phyloP scores from a whole-genome alignment of 2,797 vertebrate genomes.

The Enteromius afrohamiltoni region DNA sequence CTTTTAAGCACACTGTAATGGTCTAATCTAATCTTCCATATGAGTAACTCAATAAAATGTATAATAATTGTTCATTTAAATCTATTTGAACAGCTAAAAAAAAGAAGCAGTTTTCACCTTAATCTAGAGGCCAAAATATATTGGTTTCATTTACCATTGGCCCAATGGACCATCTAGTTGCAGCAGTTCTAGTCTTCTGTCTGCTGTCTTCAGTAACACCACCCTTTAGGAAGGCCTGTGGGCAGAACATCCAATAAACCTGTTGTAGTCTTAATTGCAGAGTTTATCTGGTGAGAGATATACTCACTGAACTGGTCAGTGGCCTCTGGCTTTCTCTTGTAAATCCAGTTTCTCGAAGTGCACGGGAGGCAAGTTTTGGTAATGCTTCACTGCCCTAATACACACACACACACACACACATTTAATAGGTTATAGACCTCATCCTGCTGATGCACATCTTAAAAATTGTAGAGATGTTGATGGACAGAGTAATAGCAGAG shows the following conservation, averaged over 20 bases:
- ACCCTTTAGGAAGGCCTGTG: slow-evolving; percentile 53
- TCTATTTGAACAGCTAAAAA: not conserved
- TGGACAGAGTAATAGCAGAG: slow-evolving; percentile 10
- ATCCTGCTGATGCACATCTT: not conserved
- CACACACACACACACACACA: slow-evolving; percentile 20
- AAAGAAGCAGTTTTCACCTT: not conserved
- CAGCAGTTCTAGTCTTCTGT: slow-evolving; percentile 21
- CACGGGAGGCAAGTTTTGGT: slow-evolving; percentile 39
- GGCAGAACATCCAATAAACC: slow-evolving; percentile 31
- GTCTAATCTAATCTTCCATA: not conserved
- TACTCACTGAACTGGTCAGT: slow-evolving; percentile 64
- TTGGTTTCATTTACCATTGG: slow-evolving; percentile 59
- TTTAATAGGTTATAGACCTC: not conserved
- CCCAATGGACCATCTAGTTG: slow-evolving; percentile 49
- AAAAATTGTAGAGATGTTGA: not conserved
- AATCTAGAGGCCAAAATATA: not conserved
- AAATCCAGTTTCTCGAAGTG: slow-evolving; percentile 66
- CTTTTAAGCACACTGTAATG: too few relatives aligned
- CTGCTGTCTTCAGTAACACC: not conserved
- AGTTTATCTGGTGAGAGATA: not conserved
- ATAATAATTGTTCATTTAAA: not conserved
- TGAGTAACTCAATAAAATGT: not conserved
- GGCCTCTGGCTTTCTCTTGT: slow-evolving; percentile 56
- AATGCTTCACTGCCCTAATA: slow-evolving; percentile 60
- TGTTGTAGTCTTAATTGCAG: not conserved